Percentiles rank a stretch among this genome's conserved stretches.
Evolutionary conservation across 2,797 vertebrate species (phyloP).

Genomic region (Podargus strigoides): DNA sequence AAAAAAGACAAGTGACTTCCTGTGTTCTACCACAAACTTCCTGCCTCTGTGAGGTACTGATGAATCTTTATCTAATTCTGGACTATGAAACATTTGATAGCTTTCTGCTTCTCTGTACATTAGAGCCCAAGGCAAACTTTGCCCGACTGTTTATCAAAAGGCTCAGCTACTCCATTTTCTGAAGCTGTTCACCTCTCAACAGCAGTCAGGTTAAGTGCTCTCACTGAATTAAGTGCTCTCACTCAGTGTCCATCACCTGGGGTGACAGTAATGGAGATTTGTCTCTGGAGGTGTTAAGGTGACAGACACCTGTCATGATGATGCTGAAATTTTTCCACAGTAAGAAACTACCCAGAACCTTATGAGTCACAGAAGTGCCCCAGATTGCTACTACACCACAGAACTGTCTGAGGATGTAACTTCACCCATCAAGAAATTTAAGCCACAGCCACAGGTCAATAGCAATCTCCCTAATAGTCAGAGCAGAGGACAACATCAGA

Average conservation of each 20-base stretch:
- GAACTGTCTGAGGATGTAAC: not conserved
- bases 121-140: not conserved
- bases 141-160: not conserved
- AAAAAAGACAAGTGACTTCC: not conserved
- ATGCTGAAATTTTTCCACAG: not conserved
- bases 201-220: not conserved
- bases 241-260: not conserved
- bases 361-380: not conserved
- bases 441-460: not conserved
- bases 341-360: not conserved
- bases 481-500: not conserved
- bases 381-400: not conserved
- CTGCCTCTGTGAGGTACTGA: not conserved
- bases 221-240: not conserved
- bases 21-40: constrained; percentile 35
- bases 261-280: not conserved
- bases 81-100: not conserved
- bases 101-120: not conserved
- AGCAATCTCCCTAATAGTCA: not conserved
- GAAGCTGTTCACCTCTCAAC: not conserved
- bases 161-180: not conserved
- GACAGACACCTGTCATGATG: not conserved
- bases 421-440: not conserved
- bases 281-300: not conserved
- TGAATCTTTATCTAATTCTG: not conserved